Conservation (phyloP, 2,113 vertebrate genomes). For the Hystrix brachyura region DNA sequence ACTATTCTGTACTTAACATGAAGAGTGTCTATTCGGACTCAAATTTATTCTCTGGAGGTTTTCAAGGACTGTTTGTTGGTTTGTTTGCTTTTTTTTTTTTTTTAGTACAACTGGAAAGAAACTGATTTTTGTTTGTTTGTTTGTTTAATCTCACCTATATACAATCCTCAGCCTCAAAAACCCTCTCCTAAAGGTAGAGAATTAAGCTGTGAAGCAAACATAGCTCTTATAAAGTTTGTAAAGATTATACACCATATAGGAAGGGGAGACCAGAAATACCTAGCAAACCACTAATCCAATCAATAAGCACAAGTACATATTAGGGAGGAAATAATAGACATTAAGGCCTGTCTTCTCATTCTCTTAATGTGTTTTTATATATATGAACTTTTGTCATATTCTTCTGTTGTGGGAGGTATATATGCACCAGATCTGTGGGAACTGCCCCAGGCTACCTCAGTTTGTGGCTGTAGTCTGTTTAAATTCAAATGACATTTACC, state of each 20-base stretch:
- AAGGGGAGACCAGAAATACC: neutral
- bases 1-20: neutral
- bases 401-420: neutral
- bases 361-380: neutral
- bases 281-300: neutral
- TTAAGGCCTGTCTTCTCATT: neutral
- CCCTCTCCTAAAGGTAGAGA: constrained; percentile 7
- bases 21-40: neutral
- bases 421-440: neutral
- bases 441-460: neutral
- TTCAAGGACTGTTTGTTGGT: neutral
- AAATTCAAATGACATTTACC: neutral
- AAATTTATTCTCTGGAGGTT: neutral
- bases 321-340: neutral
- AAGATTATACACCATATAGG: neutral
- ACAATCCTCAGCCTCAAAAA: constrained; percentile 4
- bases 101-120: neutral
- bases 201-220: neutral
- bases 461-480: neutral
- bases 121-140: neutral
- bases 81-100: neutral
- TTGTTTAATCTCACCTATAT: neutral
- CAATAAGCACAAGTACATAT: neutral
- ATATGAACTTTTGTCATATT: neutral
- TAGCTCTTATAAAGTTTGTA: neutral